These are phyloP conservation scores for Drosophila tani DNA, from an alignment of 1,140 invertebrate species.

Conservation along the genomic window DNA sequence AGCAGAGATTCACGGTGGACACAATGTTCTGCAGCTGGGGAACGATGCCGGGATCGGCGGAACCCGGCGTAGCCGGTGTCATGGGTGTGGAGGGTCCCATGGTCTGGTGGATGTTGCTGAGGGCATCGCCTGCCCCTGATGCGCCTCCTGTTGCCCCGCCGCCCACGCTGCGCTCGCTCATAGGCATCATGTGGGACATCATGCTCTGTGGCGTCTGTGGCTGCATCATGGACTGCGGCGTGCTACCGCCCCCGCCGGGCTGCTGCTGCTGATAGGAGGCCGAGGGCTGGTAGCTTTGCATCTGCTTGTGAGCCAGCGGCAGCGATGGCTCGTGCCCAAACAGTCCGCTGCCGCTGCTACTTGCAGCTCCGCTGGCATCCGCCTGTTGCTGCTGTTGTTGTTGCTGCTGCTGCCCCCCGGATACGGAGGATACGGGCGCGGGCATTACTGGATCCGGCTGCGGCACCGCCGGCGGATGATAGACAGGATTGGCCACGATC, in stretches of 20 bases:
- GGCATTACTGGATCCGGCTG: slow-evolving; percentile 72
- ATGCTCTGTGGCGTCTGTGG: slow-evolving; percentile 95
- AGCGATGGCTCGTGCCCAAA: slow-evolving; percentile 77
- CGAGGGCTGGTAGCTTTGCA: slow-evolving; percentile 86
- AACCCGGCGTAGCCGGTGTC: slow-evolving; percentile 97
- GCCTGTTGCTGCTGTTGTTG: slow-evolving; percentile 56
- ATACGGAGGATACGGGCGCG: slow-evolving; percentile 63
- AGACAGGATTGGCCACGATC: slow-evolving; percentile 89
- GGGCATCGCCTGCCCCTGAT: slow-evolving; percentile 74
- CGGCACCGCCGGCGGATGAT: slow-evolving; percentile 89
- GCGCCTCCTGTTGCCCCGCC: slow-evolving; percentile 64
- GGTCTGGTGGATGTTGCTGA: slow-evolving; percentile 86
- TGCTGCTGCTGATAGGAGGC: slow-evolving; percentile 64
- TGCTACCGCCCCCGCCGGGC: slow-evolving; percentile 88
- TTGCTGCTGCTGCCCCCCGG: slow-evolving; percentile 77
- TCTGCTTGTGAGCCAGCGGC: slow-evolving; percentile 87
- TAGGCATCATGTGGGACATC: slow-evolving; percentile 92
- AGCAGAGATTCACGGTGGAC: slow-evolving; percentile 98
- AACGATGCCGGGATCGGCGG: slow-evolving; percentile 96
- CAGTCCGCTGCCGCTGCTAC: slow-evolving; percentile 44
- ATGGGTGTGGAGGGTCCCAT: slow-evolving; percentile 93
- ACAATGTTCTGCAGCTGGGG: slow-evolving; percentile 99
- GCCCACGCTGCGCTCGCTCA: slow-evolving; percentile 85
- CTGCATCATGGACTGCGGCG: slow-evolving; percentile 91
- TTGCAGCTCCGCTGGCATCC: slow-evolving; percentile 38